Conservation (phyloP, 2,888 invertebrate species). For the Platycheirus albimanus region DNA sequence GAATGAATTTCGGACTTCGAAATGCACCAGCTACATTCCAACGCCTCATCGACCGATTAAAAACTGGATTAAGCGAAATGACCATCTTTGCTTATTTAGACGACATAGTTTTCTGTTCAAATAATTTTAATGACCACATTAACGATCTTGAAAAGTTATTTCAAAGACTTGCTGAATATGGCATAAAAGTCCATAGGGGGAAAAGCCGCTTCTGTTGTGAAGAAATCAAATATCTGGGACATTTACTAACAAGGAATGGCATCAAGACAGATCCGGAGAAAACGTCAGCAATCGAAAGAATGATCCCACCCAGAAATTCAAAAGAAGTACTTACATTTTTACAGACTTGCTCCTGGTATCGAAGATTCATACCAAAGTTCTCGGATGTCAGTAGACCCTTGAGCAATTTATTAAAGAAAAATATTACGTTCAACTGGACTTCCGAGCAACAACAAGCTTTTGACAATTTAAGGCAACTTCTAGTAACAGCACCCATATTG, state of each 20-base stretch:
- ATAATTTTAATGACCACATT: too few species aligned
- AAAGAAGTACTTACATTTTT: constrained; percentile 1
- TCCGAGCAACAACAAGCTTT: constrained; percentile 38
- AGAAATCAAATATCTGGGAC: constrained; percentile 77
- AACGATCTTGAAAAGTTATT: too few species aligned
- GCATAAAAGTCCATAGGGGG: not conserved
- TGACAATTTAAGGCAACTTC: not conserved
- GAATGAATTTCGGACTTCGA: too few species aligned
- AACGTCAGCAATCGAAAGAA: not conserved
- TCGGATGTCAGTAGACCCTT: constrained; percentile 75
- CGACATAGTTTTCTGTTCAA: too few species aligned
- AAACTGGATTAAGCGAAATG: too few species aligned
- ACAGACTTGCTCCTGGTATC: constrained; percentile 40
- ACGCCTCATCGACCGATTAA: too few species aligned
- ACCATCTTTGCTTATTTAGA: too few species aligned
- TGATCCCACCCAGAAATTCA: not conserved
- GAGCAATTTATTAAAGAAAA: constrained; percentile 76
- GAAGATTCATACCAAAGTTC: too few species aligned
- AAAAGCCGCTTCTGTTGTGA: constrained; percentile 18
- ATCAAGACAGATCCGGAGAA: too few species aligned
- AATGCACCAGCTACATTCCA: too few species aligned
- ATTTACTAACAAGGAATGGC: constrained; percentile 40
- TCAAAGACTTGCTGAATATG: not conserved
- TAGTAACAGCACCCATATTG: constrained; percentile 75
- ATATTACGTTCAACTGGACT: constrained; percentile 35